Evolutionary conservation across 2,888 invertebrate genomes (phyloP).

Genomic region (Sipha maydis): DNA sequence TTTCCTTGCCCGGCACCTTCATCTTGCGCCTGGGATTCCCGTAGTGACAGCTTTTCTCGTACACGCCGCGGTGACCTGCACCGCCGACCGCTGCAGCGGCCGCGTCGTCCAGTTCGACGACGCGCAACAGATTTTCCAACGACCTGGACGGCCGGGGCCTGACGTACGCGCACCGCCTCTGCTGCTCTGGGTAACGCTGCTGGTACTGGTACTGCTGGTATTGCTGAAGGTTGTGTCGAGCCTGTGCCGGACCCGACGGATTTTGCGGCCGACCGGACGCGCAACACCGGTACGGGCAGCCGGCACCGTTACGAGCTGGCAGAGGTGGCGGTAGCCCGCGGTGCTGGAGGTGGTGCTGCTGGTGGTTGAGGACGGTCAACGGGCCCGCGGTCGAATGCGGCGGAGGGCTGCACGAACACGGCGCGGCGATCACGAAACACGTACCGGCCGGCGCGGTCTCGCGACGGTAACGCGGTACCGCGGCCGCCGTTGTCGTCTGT

Average conservation of each 20-base stretch:
- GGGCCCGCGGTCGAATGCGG: slow-evolving; percentile 1
- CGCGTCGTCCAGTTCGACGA: slow-evolving; percentile 63
- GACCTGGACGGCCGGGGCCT: slow-evolving; percentile 58
- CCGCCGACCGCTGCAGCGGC: neutral
- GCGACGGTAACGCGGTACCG: slow-evolving; percentile 31
- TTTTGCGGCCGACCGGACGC: neutral
- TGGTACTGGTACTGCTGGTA: neutral
- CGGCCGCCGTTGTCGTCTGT: slow-evolving; percentile 40
- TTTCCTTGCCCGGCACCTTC: slow-evolving; percentile 64
- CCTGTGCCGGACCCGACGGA: neutral
- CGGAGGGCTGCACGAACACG: slow-evolving; percentile 46
- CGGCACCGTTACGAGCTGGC: slow-evolving; percentile 29
- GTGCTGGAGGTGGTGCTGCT: neutral
- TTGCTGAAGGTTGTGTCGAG: neutral
- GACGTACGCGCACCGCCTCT: slow-evolving; percentile 45
- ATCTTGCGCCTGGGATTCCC: slow-evolving; percentile 63
- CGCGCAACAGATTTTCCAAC: slow-evolving; percentile 62
- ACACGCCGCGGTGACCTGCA: slow-evolving; percentile 28
- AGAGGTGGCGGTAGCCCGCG: slow-evolving; percentile 38
- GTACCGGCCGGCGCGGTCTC: slow-evolving; percentile 67
- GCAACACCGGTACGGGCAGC: slow-evolving; percentile 51
- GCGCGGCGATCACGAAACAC: slow-evolving; percentile 70
- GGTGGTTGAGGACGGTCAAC: slow-evolving; percentile 15
- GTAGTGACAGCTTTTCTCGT: slow-evolving; percentile 56
- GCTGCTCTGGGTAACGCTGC: neutral